Conservation (phyloP, 1,140 invertebrate species). For the Ceratitis capitata region DNA sequence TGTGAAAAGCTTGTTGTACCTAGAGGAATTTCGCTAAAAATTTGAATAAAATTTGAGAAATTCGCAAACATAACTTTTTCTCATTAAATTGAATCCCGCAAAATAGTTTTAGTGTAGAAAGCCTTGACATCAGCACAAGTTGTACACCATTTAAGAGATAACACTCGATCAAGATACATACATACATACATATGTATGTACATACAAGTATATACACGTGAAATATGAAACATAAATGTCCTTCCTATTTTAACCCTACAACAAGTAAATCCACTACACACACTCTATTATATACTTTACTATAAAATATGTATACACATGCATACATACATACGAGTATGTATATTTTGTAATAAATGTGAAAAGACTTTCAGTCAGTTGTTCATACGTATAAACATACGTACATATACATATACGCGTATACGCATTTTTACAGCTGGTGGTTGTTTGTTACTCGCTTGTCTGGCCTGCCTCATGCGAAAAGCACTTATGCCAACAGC, state of each 20-base stretch:
- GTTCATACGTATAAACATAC: not conserved
- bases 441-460: not conserved
- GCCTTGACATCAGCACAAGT: not conserved
- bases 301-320: too few species aligned
- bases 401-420: not conserved
- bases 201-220: too few species aligned
- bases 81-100: too few species aligned
- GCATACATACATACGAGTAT: not conserved
- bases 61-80: too few species aligned
- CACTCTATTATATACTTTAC: too few species aligned
- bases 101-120: too few species aligned
- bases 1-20: too few species aligned
- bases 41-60: too few species aligned
- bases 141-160: not conserved
- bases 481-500: slow-evolving; percentile 25
- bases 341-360: not conserved
- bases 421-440: slow-evolving; percentile 8
- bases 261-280: not conserved
- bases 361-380: not conserved
- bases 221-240: too few species aligned
- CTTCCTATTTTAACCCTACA: too few species aligned
- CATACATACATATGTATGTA: too few species aligned
- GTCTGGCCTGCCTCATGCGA: slow-evolving; percentile 38
- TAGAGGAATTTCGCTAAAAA: too few species aligned
- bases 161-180: not conserved